Base-by-base conservation (phyloP, 1,140 invertebrate species). In the Drosophila kepulauana region DNA sequence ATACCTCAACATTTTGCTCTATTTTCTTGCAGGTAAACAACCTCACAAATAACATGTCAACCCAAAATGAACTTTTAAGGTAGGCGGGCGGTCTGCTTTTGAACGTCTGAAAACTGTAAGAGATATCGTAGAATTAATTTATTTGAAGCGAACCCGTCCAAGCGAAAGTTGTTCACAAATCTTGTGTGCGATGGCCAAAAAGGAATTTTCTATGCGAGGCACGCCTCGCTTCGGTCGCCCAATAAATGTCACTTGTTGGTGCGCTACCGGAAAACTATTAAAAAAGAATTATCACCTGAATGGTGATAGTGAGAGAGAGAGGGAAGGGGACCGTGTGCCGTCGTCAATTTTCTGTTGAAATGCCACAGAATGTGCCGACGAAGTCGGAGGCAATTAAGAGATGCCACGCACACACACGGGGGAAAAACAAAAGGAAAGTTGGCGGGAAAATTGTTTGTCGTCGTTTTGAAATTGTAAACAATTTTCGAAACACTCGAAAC, bases 241-340 rank as follows among this genome's bases (percentile, higher is more conserved):
- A 74, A 85, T 89, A 89, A 90, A 89, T 85, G 85, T 89, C 85
- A 89, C 81, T 89, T 90, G 85, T 69, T 77, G 77, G 66, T 57
- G 62, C 52, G 75, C 85, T 90, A 78, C 86, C 81, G 81, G 86
- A 81, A 90, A 89, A 89, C 85, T 90, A 90, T 89, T 85, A 89
- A 89, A 86, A 89, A 70, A 89, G 86, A 89, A 89, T 89, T 89
- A 89, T 89, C 85, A 89, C 85, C 86, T 79, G 71, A 35, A 38
- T 33, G 35, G 25, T n/a, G 20, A 10, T 15, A 16, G 15, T 3
- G 13, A 3, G 1, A 13, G 46, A 25, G 10, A 5, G 4, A 33
- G 38, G 2, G 43, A 2, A n/a, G 5, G 15, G 7, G 15, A 8
- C 4, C 51, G 5, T 28, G 68, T 46, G 67, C 45, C 38, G 20